These are phyloP conservation scores for Pogonus chalceus DNA, from an alignment of 1,140 invertebrate species.

Conservation along the genomic window DNA sequence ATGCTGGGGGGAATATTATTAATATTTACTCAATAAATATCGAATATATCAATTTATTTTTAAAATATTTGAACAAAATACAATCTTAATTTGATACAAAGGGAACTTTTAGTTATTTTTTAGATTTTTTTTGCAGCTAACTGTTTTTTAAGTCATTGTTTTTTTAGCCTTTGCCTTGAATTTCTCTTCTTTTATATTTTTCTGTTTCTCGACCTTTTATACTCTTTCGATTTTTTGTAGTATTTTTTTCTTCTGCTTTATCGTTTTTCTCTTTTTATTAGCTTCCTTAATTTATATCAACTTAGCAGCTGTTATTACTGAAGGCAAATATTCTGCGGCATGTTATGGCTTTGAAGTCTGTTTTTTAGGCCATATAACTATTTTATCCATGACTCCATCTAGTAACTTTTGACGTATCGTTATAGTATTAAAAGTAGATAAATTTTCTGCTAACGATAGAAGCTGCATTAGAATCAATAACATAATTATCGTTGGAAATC, in stretches of 20 bases:
- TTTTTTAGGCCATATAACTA: constrained; percentile 16
- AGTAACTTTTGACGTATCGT: too few relatives aligned
- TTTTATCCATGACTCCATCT: constrained; percentile 19
- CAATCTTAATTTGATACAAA: neutral
- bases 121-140: constrained; percentile 1
- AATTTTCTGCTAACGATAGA: too few relatives aligned
- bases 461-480: too few relatives aligned
- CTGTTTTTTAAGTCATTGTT: too few relatives aligned
- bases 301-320: constrained; percentile 18
- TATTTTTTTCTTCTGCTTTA: constrained; percentile 12
- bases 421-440: too few relatives aligned
- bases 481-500: too few relatives aligned
- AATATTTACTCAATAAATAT: constrained; percentile 5
- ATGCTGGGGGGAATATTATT: neutral
- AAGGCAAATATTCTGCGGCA: constrained; percentile 15
- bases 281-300: constrained; percentile 18
- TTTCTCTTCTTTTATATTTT: too few relatives aligned
- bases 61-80: neutral
- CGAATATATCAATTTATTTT: neutral
- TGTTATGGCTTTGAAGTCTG: neutral
- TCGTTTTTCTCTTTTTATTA: constrained; percentile 13
- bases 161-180: too few relatives aligned
- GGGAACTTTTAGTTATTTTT: constrained; percentile 4
- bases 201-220: too few relatives aligned
- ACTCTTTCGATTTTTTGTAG: constrained; percentile 12